Evolutionary conservation across 1,140 invertebrate species (phyloP).

Genomic region (Zaprionus taronus): DNA sequence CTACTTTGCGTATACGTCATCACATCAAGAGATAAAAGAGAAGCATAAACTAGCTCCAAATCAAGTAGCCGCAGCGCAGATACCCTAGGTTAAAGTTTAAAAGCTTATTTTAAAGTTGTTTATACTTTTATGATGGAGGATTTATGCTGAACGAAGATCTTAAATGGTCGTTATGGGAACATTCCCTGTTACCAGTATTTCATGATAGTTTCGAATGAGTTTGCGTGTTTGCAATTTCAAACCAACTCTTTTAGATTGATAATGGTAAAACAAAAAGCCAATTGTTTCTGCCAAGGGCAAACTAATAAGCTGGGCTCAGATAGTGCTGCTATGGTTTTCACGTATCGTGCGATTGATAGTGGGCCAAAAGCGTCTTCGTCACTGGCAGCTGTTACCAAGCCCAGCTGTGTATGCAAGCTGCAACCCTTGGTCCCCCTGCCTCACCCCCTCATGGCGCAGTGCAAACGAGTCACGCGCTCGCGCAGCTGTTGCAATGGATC

Average conservation of each 20-base stretch:
- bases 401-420: background rate
- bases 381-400: background rate
- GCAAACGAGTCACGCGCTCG: constrained; percentile 46
- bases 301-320: background rate
- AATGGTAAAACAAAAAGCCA: background rate
- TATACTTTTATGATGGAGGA: no score
- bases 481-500: constrained; percentile 35
- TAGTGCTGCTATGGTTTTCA: background rate
- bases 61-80: background rate
- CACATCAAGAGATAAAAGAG: background rate
- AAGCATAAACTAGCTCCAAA: background rate
- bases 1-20: constrained; percentile 68
- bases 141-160: no score
- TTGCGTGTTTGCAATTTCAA: background rate
- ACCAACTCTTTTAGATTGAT: no score
- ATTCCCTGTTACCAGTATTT: no score
- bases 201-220: background rate
- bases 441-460: background rate
- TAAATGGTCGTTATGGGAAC: no score
- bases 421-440: background rate
- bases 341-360: background rate
- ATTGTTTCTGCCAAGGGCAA: background rate
- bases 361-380: background rate
- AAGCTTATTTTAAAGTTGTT: background rate
- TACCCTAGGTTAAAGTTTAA: background rate